Base-by-base conservation (phyloP, 1,140 invertebrate genomes). In the Patella vulgata region DNA sequence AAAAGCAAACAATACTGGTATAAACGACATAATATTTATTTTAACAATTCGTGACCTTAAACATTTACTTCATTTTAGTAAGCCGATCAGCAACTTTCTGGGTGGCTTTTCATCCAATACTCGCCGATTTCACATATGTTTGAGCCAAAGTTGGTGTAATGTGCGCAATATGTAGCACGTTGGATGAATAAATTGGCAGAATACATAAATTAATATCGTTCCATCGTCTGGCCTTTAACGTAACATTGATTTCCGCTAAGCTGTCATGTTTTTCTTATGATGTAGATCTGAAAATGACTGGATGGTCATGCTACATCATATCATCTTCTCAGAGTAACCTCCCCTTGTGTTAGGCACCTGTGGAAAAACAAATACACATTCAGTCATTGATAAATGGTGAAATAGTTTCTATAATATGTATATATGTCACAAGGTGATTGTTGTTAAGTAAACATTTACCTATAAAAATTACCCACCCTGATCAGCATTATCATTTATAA, bases 21-120 rank as follows among this genome's bases (percentile, higher is more conserved):
- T 62, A 53, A 62, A 43, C 59, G 59, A 53, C 59, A 62, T 62
- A 62, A 62, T 62, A 62, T 62, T 62, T 62, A 62, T 62, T 62
- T 62, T 53, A 62, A 62, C 59, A 62, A 53, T 52, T 54, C 47
- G 25, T 62, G 59, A 62, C 59, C 59, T 62, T 62, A 62, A 62
- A 62, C 59, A 62, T 44, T 62, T 33, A 36, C 31, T 51, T 43
- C 42, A 47, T 44, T 52, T 52, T 52, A 31, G 21, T 31, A 47
- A 51, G 40, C 42, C 27, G 58, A 33, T 17, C 47, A 51, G 58
- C 19, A 42, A 51, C 47, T 52, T 39, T 51, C 31, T 60, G 48
- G 47, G 47, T 60, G 58, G 46, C 28, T 60, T 52, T 60, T 47
- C 21, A n/a, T 9, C 11, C 51, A 30, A 25, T 19, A 9, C 28